A percentile compares a stretch with the other conserved stretches of the same genome.
Evolutionary conservation across 2,113 vertebrate genomes (phyloP).

Genomic region (Phyllostomus discolor): DNA sequence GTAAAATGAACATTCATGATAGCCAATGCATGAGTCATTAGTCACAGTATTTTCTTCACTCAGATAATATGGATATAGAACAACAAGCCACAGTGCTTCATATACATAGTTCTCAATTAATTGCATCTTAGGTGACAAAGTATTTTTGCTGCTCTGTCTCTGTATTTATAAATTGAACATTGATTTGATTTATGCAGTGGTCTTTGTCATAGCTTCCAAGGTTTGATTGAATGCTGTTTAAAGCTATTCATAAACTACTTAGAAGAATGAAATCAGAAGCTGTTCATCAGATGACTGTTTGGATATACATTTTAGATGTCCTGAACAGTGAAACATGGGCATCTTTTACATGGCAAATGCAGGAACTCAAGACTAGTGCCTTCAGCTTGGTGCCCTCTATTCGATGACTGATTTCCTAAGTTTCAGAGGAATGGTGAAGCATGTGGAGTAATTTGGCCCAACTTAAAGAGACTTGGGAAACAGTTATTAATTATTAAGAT

Average conservation of each 20-base stretch:
- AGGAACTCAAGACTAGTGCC: background rate
- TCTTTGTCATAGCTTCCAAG: background rate
- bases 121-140: background rate
- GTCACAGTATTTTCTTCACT: constrained; percentile 3
- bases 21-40: background rate
- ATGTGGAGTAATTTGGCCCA: background rate
- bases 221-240: constrained; percentile 17
- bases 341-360: background rate
- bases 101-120: background rate
- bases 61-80: background rate
- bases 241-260: constrained; percentile 18
- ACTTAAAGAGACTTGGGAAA: background rate
- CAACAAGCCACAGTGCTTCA: background rate
- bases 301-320: background rate
- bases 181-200: background rate
- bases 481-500: background rate
- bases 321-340: background rate
- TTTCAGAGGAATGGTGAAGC: background rate
- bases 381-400: background rate
- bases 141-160: background rate
- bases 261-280: constrained; percentile 25
- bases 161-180: background rate
- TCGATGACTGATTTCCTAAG: constrained; percentile 11
- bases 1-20: background rate
- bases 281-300: background rate